These are phyloP conservation scores for Ameiurus melas DNA, from an alignment of 2,113 vertebrate genomes.

Conservation along the genomic window DNA sequence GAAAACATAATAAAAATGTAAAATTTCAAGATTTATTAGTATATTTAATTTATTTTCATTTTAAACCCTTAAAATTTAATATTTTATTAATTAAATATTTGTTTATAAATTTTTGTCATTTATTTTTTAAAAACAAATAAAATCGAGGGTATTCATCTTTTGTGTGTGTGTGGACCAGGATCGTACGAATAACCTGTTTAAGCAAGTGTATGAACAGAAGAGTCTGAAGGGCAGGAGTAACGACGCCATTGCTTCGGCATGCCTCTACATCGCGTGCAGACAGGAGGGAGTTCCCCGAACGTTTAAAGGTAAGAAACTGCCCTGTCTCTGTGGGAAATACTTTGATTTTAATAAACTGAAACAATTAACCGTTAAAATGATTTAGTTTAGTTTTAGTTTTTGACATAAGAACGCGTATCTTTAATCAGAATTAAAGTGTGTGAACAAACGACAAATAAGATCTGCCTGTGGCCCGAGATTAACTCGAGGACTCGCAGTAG, in stretches of 20 bases:
- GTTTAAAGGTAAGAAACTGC: slow-evolving; percentile 85
- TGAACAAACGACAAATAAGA: not conserved
- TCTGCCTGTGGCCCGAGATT: too few species aligned
- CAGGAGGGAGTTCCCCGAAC: slow-evolving; percentile 97
- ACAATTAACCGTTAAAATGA: too few species aligned
- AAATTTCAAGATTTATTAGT: not conserved
- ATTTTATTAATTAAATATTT: too few species aligned
- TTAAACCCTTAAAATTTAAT: not conserved
- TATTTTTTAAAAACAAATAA: not conserved
- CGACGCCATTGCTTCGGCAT: slow-evolving; percentile 97
- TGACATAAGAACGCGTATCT: too few species aligned
- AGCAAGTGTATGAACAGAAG: slow-evolving; percentile 99
- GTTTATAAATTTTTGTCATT: too few species aligned
- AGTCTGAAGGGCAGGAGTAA: slow-evolving; percentile 97
- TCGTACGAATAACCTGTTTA: slow-evolving; percentile 99
- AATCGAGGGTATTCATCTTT: not conserved
- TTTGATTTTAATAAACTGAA: too few species aligned
- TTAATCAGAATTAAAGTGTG: not conserved
- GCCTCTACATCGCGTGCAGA: slow-evolving; percentile 97
- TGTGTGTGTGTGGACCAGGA: slow-evolving; percentile 75
- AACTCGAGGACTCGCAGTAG: too few species aligned
- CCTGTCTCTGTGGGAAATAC: not conserved
- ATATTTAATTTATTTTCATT: not conserved
- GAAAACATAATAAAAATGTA: not conserved
- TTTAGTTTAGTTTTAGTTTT: too few species aligned